A percentile compares a stretch with the other conserved stretches of the same genome.
These are phyloP conservation scores for Drosophila obscura DNA, from an alignment of 1,140 invertebrate genomes.

Conservation along the genomic window DNA sequence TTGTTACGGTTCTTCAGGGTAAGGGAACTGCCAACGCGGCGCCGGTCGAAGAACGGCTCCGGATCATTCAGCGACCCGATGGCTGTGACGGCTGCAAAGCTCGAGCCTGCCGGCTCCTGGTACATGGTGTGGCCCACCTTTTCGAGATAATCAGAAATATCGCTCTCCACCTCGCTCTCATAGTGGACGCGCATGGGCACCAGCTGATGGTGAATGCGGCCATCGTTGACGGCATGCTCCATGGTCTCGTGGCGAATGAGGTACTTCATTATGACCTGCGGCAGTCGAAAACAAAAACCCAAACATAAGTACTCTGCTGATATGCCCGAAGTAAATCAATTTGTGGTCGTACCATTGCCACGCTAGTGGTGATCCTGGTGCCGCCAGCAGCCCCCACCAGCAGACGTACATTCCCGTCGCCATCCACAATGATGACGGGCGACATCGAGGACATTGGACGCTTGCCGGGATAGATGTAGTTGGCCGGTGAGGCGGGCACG, in stretches of 20 bases:
- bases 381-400: slow-evolving; percentile 96
- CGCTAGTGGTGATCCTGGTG: slow-evolving; percentile 94
- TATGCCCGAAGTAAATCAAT: too few species aligned
- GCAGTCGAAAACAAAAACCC: background rate
- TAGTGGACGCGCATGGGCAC: slow-evolving; percentile 90
- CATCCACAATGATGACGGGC: slow-evolving; percentile 93
- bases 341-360: slow-evolving; percentile 83
- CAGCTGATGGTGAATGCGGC: slow-evolving; percentile 96
- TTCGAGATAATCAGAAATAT: slow-evolving; percentile 63
- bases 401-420: slow-evolving; percentile 90
- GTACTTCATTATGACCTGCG: slow-evolving; percentile 88
- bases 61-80: slow-evolving; percentile 80
- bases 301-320: too few species aligned
- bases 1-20: slow-evolving; percentile 78
- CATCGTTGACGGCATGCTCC: slow-evolving; percentile 91
- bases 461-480: slow-evolving; percentile 93
- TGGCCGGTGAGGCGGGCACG: slow-evolving; percentile 90
- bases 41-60: slow-evolving; percentile 83
- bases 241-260: slow-evolving; percentile 90
- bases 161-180: slow-evolving; percentile 58
- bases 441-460: slow-evolving; percentile 97
- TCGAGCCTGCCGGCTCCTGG: slow-evolving; percentile 73
- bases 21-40: slow-evolving; percentile 84
- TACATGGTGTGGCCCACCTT: slow-evolving; percentile 83
- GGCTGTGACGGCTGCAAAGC: slow-evolving; percentile 85